Evolutionary conservation across 2,888 invertebrate genomes (phyloP).

Genomic region (Heteromyza rotundicornis): DNA sequence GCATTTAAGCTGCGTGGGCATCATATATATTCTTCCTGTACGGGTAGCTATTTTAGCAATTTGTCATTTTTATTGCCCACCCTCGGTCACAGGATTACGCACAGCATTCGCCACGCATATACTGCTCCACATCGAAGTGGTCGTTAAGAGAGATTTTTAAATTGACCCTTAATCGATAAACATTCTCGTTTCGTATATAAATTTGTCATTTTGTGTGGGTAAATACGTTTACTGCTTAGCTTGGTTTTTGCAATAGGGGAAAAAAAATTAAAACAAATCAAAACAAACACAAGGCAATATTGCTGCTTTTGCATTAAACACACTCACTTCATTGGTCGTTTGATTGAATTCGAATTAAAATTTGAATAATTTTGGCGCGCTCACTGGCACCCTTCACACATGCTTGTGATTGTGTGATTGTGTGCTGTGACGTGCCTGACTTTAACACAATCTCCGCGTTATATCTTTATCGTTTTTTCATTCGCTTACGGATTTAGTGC

Average conservation of each 20-base stretch:
- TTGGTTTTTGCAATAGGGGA: too few species aligned
- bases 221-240: background rate
- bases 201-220: background rate
- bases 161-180: background rate
- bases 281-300: too few species aligned
- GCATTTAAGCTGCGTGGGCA: too few species aligned
- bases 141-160: background rate
- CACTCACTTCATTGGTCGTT: too few species aligned
- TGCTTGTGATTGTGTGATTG: background rate
- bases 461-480: background rate
- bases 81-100: too few species aligned
- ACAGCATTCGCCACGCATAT: too few species aligned
- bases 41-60: too few species aligned
- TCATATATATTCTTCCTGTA: too few species aligned
- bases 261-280: too few species aligned
- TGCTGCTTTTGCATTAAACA: background rate
- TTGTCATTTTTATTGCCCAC: background rate
- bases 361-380: background rate
- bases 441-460: background rate
- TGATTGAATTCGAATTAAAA: background rate
- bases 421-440: background rate
- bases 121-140: background rate
- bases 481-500: background rate
- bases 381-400: too few species aligned
- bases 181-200: too few species aligned